Evolutionary conservation across 2,797 vertebrate species (phyloP).

Genomic region (Rhyacichthys aspro): DNA sequence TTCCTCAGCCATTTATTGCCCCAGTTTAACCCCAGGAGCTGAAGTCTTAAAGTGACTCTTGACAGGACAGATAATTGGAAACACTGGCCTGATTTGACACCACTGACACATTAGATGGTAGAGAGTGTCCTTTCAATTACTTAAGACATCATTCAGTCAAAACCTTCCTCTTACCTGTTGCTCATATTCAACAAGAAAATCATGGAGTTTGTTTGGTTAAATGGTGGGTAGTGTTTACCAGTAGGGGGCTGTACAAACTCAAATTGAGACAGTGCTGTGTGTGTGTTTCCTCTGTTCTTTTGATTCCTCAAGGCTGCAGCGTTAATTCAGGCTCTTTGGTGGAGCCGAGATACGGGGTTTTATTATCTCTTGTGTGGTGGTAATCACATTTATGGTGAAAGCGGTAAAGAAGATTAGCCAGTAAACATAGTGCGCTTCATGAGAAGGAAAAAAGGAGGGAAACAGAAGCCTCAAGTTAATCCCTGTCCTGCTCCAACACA

Average conservation of each 20-base stretch:
- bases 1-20: neutral
- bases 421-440: conserved; percentile 61
- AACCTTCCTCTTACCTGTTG: conserved; percentile 70
- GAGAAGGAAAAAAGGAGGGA: conserved; percentile 41
- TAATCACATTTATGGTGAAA: conserved; percentile 80
- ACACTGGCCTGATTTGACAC: neutral
- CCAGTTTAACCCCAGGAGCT: conserved; percentile 8
- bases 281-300: conserved; percentile 29
- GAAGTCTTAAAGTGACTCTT: neutral
- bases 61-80: too few species aligned
- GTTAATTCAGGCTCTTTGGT: conserved; percentile 75
- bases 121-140: neutral
- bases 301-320: conserved; percentile 72
- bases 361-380: conserved; percentile 76
- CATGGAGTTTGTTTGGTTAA: conserved; percentile 52
- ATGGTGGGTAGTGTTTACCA: conserved; percentile 63
- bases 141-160: neutral
- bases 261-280: conserved; percentile 45
- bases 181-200: conserved; percentile 69
- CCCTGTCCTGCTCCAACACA: conserved; percentile 52
- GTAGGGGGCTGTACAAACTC: conserved; percentile 82
- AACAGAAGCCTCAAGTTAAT: conserved; percentile 63
- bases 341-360: conserved; percentile 64
- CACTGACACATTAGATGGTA: neutral
- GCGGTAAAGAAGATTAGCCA: conserved; percentile 73